A percentile compares a stretch with the other conserved stretches of the same genome.
Evolutionary conservation across 2,113 vertebrate genomes (phyloP).

Genomic region (Nerophis lumbriciformis): DNA sequence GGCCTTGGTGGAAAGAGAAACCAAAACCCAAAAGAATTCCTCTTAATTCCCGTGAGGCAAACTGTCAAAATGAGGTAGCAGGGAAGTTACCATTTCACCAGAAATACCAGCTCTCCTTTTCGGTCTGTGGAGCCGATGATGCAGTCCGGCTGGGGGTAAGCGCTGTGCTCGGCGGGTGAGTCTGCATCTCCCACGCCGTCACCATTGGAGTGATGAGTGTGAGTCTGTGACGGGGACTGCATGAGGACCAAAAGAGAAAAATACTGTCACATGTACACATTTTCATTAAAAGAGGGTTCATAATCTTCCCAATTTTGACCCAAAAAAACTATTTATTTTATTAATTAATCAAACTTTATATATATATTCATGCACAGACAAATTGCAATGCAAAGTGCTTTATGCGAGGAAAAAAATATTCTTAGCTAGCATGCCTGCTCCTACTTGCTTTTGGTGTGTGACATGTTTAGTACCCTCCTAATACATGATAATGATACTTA

Average conservation of each 20-base stretch:
- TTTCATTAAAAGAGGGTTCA: neutral
- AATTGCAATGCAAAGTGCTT: no score
- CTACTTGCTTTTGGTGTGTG: no score
- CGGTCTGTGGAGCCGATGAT: conserved; percentile 97
- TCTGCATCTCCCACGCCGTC: conserved; percentile 44
- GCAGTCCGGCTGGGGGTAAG: conserved; percentile 87
- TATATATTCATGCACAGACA: no score
- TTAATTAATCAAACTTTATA: no score
- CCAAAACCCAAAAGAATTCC: neutral
- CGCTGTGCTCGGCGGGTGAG: conserved; percentile 78
- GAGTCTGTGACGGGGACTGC: conserved; percentile 39
- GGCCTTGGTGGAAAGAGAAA: no score
- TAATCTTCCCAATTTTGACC: no score
- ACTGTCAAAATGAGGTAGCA: conserved; percentile 29
- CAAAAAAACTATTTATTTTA: neutral
- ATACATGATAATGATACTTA: no score
- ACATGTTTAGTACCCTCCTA: no score
- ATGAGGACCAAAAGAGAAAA: conserved; percentile 17
- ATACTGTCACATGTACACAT: neutral
- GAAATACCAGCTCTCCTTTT: conserved; percentile 96
- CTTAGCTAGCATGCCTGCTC: no score
- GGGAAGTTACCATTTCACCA: conserved; percentile 90
- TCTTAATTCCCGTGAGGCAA: neutral
- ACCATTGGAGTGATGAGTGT: conserved; percentile 29
- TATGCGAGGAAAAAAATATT: no score